Evolutionary conservation across 2,797 vertebrate species (phyloP).

Genomic region (Dryobates pubescens): DNA sequence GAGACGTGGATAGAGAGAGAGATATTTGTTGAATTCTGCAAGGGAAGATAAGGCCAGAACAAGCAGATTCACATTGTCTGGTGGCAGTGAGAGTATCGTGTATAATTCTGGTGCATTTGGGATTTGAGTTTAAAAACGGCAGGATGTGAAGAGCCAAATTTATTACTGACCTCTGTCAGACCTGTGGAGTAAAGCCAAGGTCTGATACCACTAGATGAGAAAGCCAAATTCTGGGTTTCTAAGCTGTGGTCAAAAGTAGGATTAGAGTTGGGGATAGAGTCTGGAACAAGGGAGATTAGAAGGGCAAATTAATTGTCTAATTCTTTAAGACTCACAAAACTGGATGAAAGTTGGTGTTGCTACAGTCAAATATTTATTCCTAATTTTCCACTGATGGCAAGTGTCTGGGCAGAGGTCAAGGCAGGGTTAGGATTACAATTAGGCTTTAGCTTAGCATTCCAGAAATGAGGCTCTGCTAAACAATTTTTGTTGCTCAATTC

Average conservation of each 20-base stretch:
- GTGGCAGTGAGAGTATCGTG: not conserved
- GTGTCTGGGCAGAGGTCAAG: conserved; percentile 33
- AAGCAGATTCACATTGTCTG: not conserved
- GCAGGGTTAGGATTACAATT: conserved; percentile 43
- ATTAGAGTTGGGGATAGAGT: conserved; percentile 2
- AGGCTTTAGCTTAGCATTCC: conserved; percentile 29
- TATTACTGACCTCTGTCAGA: not conserved
- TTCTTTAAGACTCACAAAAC: conserved; percentile 38
- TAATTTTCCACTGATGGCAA: conserved; percentile 26
- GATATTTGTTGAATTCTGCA: not conserved
- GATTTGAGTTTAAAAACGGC: not conserved
- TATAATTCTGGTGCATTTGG: not conserved
- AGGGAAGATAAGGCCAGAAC: not conserved
- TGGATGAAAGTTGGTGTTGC: not conserved
- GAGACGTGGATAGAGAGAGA: not conserved
- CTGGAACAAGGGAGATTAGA: conserved; percentile 37
- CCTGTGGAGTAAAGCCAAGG: conserved; percentile 13
- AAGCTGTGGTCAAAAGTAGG: conserved; percentile 1
- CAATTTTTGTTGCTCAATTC: conserved; percentile 47
- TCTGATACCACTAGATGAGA: not conserved
- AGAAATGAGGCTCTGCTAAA: conserved; percentile 27
- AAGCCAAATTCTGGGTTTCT: conserved; percentile 14
- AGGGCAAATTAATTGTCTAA: conserved; percentile 25
- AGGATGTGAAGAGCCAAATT: not conserved
- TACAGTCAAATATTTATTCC: conserved; percentile 43